These are phyloP conservation scores for Rhinatrema bivittatum DNA, from an alignment of 2,797 vertebrate species.

Conservation along the genomic window DNA sequence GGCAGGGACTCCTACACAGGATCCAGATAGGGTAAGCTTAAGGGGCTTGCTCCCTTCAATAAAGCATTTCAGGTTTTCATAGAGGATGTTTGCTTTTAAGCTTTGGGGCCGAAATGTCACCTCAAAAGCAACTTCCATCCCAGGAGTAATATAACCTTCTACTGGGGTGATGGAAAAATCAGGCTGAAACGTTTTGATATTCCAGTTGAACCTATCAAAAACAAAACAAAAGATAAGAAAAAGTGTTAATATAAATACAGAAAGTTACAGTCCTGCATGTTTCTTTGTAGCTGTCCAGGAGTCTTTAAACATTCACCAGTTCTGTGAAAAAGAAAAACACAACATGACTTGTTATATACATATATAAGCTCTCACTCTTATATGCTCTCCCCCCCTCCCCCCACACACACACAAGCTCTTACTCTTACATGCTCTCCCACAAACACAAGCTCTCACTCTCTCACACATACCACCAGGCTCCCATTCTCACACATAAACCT, in stretches of 20 bases:
- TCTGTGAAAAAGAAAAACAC: too few species aligned
- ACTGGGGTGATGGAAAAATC: constrained; percentile 65
- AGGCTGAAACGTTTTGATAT: constrained; percentile 51
- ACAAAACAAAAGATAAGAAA: constrained; percentile 10
- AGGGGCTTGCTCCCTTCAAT: constrained; percentile 58
- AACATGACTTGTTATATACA: too few species aligned
- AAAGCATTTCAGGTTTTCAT: constrained; percentile 62
- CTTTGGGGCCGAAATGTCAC: constrained; percentile 65
- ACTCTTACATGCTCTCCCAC: too few species aligned
- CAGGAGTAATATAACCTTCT: constrained; percentile 68
- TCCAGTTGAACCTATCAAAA: constrained; percentile 73
- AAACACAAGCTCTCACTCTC: too few species aligned
- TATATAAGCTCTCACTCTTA: too few species aligned
- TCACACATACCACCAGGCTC: too few species aligned
- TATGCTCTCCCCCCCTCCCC: too few species aligned
- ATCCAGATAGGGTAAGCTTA: constrained; percentile 64
- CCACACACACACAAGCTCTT: too few species aligned
- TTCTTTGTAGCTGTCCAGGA: too few species aligned
- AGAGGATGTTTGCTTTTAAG: constrained; percentile 52
- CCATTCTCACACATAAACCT: too few species aligned
- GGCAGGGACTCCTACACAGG: constrained; percentile 52
- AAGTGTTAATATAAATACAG: background rate
- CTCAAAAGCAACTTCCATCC: constrained; percentile 63
- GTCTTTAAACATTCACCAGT: background rate
- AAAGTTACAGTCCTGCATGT: background rate